Conservation (phyloP, 2,113 vertebrate genomes). For the Microtus ochrogaster region DNA sequence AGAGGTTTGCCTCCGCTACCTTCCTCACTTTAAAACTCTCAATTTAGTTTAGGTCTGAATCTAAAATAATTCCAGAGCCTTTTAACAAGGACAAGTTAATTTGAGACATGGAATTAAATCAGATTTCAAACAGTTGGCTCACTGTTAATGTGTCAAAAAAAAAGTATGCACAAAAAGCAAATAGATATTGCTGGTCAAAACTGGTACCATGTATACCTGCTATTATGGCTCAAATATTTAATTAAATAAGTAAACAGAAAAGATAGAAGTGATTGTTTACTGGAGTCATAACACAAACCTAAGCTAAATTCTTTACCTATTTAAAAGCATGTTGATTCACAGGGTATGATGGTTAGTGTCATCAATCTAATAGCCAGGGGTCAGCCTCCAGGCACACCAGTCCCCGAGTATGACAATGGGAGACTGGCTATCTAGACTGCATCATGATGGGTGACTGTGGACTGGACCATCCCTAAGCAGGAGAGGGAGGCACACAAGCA, state of each 20-base stretch:
- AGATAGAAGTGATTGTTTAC: neutral
- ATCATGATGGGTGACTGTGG: neutral
- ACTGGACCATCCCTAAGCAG: neutral
- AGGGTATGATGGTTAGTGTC: neutral
- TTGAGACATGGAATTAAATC: slow-evolving; percentile 30
- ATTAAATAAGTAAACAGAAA: neutral
- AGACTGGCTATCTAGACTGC: neutral
- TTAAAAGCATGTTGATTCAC: slow-evolving; percentile 21
- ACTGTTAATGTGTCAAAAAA: slow-evolving; percentile 25
- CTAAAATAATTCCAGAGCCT: slow-evolving; percentile 32
- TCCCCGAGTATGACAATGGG: neutral
- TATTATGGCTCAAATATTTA: slow-evolving; percentile 45
- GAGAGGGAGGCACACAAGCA: no score
- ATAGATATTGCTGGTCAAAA: neutral
- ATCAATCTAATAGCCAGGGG: neutral
- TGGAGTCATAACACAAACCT: slow-evolving; percentile 15
- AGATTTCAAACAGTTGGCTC: slow-evolving; percentile 1
- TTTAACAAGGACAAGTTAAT: slow-evolving; percentile 40
- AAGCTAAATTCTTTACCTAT: slow-evolving; percentile 45
- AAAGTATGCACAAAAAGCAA: neutral
- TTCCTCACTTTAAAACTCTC: neutral
- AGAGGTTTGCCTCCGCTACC: neutral
- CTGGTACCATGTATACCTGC: neutral
- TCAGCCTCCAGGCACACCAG: neutral
- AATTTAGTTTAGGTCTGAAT: slow-evolving; percentile 17